Evolutionary conservation across 2,797 vertebrate genomes (phyloP), one percentile per base, ranked within the genome.

Genomic region (Nyctibius grandis): DNA sequence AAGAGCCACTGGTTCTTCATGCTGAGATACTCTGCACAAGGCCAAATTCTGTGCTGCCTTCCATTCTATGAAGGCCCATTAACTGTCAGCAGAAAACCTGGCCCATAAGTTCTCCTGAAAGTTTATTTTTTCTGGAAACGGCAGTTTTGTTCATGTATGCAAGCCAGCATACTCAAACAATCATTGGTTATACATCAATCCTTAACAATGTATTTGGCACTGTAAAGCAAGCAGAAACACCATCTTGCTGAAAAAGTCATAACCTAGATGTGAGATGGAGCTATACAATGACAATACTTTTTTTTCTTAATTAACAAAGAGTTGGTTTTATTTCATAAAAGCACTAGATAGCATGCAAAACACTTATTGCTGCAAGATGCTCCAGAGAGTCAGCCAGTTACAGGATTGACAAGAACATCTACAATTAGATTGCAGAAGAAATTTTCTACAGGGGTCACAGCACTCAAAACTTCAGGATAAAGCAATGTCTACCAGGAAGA

Each of bases 111-210:
- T 89, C 57, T 92, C 68, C 34, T 56, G n/a, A 15, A 70, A 68
- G 72, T 85, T 85, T 89, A 60, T 95, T 92, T 96, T 83, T 81
- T 80, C 92, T 96, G 89, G 65, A 85, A 83, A 57, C 11, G 77
- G 13, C 56, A 47, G 33, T 23, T 68, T 63, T 50, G 34, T 61
- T 85, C 64, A 29, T 29, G 48, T 42, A 68, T 69, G 53, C 53
- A 81, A 86, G 72, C n/a, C 76, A 96, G 31, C 31, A 47, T 20
- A 51, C 20, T 93, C 83, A 48, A 89, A 19, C 11, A 89, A 63
- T 63, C 61, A 63, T 57, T 48, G 56, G 26, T 68, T 88, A 75
- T 36, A 47, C 34, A 44, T 84, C 76, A 75, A 42, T 45, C 34
- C 10, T 44, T 81, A 74, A 74, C 36, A 42, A 53, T 5, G 8